Base-by-base conservation (phyloP, 2,113 vertebrate species). In the Sander lucioperca region DNA sequence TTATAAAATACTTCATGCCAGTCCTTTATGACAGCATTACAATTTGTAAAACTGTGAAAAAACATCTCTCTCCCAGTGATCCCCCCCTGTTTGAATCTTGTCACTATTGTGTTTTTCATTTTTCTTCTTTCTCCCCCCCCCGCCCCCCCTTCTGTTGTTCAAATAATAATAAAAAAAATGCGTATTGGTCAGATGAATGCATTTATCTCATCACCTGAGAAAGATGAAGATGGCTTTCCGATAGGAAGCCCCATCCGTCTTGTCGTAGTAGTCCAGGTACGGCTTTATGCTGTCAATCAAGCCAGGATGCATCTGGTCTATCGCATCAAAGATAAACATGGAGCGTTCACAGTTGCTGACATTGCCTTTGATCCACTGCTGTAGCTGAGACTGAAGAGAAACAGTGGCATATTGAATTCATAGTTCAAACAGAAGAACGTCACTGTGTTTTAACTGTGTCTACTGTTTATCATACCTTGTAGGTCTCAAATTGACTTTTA, bases 321-420 rank as follows among this genome's bases (percentile, higher is more conserved):
- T 98, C 93, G 98, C 97, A 0, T 99, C 98, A 65, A 99, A 99
- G 83, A 99, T 96, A 94, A 99, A 99, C 86, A 98, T 86, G 0
- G 97, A 98, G 33, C 84, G 95, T 0, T 95, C 88, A 13, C 98
- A 99, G 2, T 90, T 94, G 1, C 91, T 95, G 77, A 99, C 96
- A 0, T 99, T 99, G 11, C 97, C 97, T 78, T 87, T 96, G 68
- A 99, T 96, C 97, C 97, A 98, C 66, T 92, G 92, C 92, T 96
- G 97, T 48, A 99, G 74, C 74, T 98, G 87, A 43, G 12, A n/a
- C n/a, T n/a, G n/a, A n/a, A n/a, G 27, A 80, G n/a, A 80, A 72
- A 77, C 10, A 78, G 43, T 0, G 65, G 21, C 1, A 21, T 1
- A 39, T 3, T 39, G 39, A 11, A 1, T 27, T 19, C 12, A 63